Conservation (phyloP, 2,888 invertebrate genomes). For the Polydrusus pterygomalis region DNA sequence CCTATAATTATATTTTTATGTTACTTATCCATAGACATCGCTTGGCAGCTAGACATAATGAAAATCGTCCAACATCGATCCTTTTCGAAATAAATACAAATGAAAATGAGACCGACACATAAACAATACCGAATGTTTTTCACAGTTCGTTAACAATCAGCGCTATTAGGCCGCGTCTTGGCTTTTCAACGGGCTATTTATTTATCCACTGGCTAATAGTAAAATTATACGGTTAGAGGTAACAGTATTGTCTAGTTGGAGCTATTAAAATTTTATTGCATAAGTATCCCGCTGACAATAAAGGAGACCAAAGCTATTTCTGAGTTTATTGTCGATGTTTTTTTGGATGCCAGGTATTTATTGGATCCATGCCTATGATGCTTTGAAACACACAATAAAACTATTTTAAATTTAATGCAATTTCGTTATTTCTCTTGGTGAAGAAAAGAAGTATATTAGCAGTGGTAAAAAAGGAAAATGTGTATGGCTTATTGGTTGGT, state of each 20-base stretch:
- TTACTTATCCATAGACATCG: too few relatives aligned
- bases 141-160: constrained; percentile 39
- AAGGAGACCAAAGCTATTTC: constrained; percentile 11
- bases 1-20: too few relatives aligned
- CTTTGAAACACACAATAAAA: too few relatives aligned
- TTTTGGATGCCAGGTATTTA: constrained; percentile 3
- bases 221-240: constrained; percentile 31
- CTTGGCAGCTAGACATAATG: too few relatives aligned
- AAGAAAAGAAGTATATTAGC: too few relatives aligned
- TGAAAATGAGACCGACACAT: constrained; percentile 15
- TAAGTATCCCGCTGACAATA: constrained; percentile 1
- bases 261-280: constrained; percentile 18
- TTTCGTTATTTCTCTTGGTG: too few relatives aligned
- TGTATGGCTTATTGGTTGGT: too few relatives aligned
- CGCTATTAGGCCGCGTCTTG: constrained; percentile 31
- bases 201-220: constrained; percentile 15
- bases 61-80: neutral
- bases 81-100: constrained; percentile 2
- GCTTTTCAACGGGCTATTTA: constrained; percentile 39
- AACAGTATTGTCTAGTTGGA: constrained; percentile 15
- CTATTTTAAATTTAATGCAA: too few relatives aligned
- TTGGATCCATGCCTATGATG: too few relatives aligned
- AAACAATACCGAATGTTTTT: constrained; percentile 36
- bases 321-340: neutral
- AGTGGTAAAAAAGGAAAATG: too few relatives aligned